Evolutionary conservation across 2,113 vertebrate species (phyloP).

Genomic region (Perca flavescens): DNA sequence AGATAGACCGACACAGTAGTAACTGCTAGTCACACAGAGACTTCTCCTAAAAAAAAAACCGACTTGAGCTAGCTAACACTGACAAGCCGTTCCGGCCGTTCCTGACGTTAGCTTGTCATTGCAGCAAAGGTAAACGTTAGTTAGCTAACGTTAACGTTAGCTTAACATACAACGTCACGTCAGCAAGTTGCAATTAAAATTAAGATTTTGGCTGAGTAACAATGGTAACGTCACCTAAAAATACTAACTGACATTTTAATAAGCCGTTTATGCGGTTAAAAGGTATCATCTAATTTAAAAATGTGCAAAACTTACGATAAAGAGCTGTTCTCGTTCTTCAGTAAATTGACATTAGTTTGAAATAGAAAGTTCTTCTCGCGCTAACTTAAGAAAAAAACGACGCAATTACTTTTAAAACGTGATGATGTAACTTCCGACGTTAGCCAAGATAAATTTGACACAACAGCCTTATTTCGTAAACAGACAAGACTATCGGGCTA

Average conservation of each 20-base stretch:
- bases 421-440: background rate
- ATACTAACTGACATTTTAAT: no score
- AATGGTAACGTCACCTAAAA: no score
- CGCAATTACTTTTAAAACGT: background rate
- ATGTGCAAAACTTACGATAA: background rate
- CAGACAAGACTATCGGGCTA: no score
- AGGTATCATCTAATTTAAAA: background rate
- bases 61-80: no score
- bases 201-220: background rate
- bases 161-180: background rate
- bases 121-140: background rate
- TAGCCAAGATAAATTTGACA: background rate
- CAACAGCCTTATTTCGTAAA: background rate
- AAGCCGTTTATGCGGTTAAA: fast-evolving
- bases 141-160: background rate
- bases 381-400: background rate
- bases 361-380: background rate
- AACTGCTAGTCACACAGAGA: background rate
- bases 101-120: background rate
- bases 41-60: no score
- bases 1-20: no score
- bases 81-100: background rate
- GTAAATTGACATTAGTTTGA: no score
- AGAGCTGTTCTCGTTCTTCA: background rate
- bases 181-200: background rate